These are phyloP conservation scores for Eriocheir sinensis DNA, from an alignment of 1,140 invertebrate genomes.

Conservation along the genomic window DNA sequence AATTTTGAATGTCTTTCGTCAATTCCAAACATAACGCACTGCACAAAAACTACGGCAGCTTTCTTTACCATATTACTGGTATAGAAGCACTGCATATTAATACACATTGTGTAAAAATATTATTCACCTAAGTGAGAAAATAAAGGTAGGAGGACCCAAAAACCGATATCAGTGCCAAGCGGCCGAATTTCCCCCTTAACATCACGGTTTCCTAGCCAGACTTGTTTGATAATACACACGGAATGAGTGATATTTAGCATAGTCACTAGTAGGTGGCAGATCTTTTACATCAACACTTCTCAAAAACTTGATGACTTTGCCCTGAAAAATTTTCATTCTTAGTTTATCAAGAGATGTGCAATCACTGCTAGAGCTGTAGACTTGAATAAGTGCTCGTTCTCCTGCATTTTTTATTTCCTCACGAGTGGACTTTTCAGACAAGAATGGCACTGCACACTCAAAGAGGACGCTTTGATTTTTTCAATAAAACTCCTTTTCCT, in stretches of 20 bases:
- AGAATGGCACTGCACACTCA: slow-evolving; percentile 58
- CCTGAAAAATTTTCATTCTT: slow-evolving; percentile 40
- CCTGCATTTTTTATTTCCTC: slow-evolving; percentile 58
- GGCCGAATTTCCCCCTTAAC: too few species aligned
- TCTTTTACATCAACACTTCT: slow-evolving; percentile 54
- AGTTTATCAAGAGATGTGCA: slow-evolving; percentile 56
- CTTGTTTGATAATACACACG: background rate
- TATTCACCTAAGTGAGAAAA: too few species aligned
- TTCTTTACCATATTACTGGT: too few species aligned
- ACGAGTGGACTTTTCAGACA: slow-evolving; percentile 43
- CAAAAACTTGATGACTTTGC: slow-evolving; percentile 49
- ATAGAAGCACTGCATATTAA: too few species aligned
- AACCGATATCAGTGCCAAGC: too few species aligned
- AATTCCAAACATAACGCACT: too few species aligned
- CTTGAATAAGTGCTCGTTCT: slow-evolving; percentile 42
- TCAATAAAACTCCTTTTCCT: slow-evolving; percentile 55
- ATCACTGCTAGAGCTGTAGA: slow-evolving; percentile 57
- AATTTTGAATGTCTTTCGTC: too few species aligned
- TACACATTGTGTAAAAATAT: too few species aligned
- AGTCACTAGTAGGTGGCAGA: slow-evolving; percentile 42
- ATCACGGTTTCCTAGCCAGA: background rate
- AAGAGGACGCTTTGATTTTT: slow-evolving; percentile 39
- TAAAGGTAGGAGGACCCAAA: too few species aligned
- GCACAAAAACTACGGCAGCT: too few species aligned
- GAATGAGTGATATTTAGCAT: slow-evolving; percentile 33